Percentiles rank a stretch among this genome's conserved stretches.
These are phyloP conservation scores for Drosophila rhopaloa DNA, from an alignment of 1,140 invertebrate genomes.

Conservation along the genomic window DNA sequence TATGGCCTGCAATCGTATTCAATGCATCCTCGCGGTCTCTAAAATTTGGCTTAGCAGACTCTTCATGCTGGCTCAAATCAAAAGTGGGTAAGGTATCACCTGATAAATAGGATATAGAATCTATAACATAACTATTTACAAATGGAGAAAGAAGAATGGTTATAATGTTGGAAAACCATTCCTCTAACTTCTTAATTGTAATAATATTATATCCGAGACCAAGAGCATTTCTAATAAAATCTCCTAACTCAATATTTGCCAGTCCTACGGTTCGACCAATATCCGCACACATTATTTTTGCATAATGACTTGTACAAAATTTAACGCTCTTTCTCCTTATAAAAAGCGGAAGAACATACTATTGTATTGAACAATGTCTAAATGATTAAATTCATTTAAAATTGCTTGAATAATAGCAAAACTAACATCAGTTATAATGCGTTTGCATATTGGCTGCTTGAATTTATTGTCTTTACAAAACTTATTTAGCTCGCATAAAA, in stretches of 20 bases:
- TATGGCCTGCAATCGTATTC: not conserved
- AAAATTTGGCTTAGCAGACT: not conserved
- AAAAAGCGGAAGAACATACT: not conserved
- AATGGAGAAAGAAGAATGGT: too few species aligned
- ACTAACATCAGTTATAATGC: not conserved
- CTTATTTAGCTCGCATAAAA: not conserved
- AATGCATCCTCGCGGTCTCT: too few species aligned
- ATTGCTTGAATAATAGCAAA: not conserved
- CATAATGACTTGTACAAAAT: not conserved
- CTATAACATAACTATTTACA: not conserved
- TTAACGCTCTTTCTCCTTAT: not conserved
- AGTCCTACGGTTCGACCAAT: not conserved
- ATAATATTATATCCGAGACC: too few species aligned
- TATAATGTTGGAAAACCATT: too few species aligned
- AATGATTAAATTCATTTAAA: not conserved
- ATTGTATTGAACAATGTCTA: not conserved
- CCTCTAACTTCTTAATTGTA: too few species aligned
- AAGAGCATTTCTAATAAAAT: not conserved
- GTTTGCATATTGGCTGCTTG: constrained; percentile 2
- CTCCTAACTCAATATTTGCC: not conserved
- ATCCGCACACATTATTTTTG: not conserved
- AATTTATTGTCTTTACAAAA: not conserved
- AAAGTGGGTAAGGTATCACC: not conserved
- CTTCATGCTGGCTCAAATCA: not conserved
- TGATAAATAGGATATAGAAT: not conserved